These are phyloP conservation scores for Fratercula arctica DNA, from an alignment of 2,797 vertebrate genomes.

Conservation along the genomic window DNA sequence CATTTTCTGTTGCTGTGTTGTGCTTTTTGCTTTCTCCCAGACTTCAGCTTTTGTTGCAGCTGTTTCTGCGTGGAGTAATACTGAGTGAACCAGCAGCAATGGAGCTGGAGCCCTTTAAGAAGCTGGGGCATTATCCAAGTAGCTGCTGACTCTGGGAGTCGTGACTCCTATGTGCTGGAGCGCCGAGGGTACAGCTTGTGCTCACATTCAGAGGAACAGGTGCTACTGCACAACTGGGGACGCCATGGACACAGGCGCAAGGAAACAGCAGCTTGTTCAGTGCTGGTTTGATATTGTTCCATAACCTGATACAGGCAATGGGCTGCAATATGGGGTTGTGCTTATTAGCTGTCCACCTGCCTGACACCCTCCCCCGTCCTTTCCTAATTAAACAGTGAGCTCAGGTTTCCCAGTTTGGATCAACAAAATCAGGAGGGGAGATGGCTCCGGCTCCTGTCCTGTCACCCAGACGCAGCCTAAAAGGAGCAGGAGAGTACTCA, in stretches of 20 bases:
- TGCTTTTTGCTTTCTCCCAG: not conserved
- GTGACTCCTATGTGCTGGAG: not conserved
- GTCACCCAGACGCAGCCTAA: not conserved
- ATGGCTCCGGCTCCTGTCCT: not conserved
- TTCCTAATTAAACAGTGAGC: not conserved
- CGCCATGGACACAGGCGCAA: rapidly evolving
- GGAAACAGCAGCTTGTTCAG: not conserved
- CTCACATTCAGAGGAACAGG: constrained; percentile 11
- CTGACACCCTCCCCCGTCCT: not conserved
- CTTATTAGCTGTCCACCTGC: not conserved
- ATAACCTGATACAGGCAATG: not conserved
- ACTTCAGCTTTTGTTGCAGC: not conserved
- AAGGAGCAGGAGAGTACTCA: not conserved
- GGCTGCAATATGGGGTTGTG: not conserved
- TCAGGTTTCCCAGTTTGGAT: not conserved
- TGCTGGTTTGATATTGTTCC: not conserved
- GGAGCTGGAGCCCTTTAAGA: constrained; percentile 18
- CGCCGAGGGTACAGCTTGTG: constrained; percentile 9
- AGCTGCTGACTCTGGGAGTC: constrained; percentile 9
- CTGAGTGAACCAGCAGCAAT: not conserved
- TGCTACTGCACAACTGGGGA: constrained; percentile 28
- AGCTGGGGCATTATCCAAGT: constrained; percentile 8
- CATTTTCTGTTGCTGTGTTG: not conserved
- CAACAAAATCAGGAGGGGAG: not conserved
- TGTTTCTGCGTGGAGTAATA: rapidly evolving